Percentiles rank a stretch among this genome's conserved stretches.
These are phyloP conservation scores for Corydoras sp. DNA, from an alignment of 2,113 vertebrate genomes.

Conservation along the genomic window DNA sequence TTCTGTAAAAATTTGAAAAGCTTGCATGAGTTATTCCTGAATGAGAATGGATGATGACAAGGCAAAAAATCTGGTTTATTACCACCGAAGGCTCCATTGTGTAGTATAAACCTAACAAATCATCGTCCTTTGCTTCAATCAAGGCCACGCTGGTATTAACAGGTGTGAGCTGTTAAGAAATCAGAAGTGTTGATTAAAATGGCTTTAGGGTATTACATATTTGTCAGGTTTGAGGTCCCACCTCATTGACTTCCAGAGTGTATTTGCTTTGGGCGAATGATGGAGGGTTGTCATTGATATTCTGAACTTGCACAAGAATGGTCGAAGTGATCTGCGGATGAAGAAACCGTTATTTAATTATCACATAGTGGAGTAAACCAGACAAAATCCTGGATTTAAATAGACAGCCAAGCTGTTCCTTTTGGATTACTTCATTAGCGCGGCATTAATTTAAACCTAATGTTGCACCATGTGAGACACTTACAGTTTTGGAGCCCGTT, in stretches of 20 bases:
- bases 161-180: constrained; percentile 54
- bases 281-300: constrained; percentile 69
- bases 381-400: constrained; percentile 1
- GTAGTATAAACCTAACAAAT: constrained; percentile 62
- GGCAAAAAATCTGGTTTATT: not conserved
- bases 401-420: constrained; percentile 15
- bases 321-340: constrained; percentile 54
- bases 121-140: constrained; percentile 62
- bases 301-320: constrained; percentile 55
- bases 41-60: not conserved
- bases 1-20: constrained; percentile 54
- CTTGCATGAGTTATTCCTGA: not conserved
- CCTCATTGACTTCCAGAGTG: constrained; percentile 63
- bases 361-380: not conserved
- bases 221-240: constrained; percentile 34
- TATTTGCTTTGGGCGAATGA: constrained; percentile 60
- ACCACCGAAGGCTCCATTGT: constrained; percentile 59
- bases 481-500: constrained; percentile 59
- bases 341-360: not conserved
- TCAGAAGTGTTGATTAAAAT: not conserved
- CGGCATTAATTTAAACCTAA: constrained; percentile 10
- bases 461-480: constrained; percentile 34
- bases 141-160: constrained; percentile 57
- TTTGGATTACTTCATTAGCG: constrained; percentile 18
- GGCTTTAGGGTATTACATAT: not conserved